These are phyloP conservation scores for Eucera pruinosa DNA, from an alignment of 2,888 invertebrate genomes.

Conservation along the genomic window DNA sequence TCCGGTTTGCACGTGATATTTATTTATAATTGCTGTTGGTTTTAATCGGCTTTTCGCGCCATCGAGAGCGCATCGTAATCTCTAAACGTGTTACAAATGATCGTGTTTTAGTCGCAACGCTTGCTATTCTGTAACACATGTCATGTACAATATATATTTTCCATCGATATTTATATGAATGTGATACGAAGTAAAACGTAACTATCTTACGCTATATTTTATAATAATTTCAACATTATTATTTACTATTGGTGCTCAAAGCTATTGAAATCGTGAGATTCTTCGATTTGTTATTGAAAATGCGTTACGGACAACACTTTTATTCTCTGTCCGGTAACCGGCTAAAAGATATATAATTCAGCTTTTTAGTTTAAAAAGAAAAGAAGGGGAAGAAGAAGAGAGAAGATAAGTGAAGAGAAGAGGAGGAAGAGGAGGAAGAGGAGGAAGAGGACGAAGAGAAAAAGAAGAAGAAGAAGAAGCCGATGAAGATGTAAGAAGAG, in stretches of 20 bases:
- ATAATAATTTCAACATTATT: conserved; percentile 56
- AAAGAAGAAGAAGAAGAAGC: neutral
- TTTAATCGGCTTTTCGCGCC: too few species aligned
- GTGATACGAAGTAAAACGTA: conserved; percentile 58
- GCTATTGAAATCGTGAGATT: conserved; percentile 33
- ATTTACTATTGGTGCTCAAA: conserved; percentile 60
- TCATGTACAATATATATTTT: conserved; percentile 54
- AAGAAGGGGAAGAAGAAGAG: too few species aligned
- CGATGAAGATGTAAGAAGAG: too few species aligned
- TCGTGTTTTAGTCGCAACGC: conserved; percentile 11
- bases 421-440: too few species aligned
- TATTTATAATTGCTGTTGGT: too few species aligned
- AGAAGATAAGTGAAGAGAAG: too few species aligned
- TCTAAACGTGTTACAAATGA: too few species aligned
- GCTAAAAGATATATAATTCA: conserved; percentile 24
- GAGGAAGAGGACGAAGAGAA: too few species aligned
- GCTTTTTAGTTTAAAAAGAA: conserved; percentile 37
- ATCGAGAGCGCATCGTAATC: too few species aligned
- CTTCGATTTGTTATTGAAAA: conserved; percentile 36
- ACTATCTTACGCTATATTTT: conserved; percentile 53
- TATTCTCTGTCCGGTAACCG: conserved; percentile 29
- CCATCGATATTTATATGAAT: conserved; percentile 51
- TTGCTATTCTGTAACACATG: conserved; percentile 52
- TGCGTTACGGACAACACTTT: conserved; percentile 24
- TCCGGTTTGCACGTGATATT: conserved; percentile 14